These are phyloP conservation scores for Gallirallus australis DNA, from an alignment of 2,797 vertebrate species.

Conservation along the genomic window DNA sequence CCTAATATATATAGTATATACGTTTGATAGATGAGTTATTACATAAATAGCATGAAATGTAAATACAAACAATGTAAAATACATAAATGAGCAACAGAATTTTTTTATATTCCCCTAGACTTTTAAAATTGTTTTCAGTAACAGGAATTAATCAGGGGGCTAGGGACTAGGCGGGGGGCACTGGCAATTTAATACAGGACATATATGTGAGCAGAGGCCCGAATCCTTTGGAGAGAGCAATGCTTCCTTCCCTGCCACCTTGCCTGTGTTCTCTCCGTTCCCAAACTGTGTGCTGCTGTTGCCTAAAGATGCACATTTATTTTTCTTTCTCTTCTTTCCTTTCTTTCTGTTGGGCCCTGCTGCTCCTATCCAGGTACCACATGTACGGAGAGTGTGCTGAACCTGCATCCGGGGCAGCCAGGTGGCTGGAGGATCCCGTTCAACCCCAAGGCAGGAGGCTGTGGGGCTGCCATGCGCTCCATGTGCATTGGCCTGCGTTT, in stretches of 20 bases:
- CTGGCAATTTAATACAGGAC: neutral
- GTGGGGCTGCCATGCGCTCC: constrained; percentile 85
- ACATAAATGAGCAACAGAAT: neutral
- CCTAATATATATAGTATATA: neutral
- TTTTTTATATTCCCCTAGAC: neutral
- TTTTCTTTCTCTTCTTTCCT: neutral
- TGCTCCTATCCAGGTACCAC: constrained; percentile 40
- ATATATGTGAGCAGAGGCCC: accelerated
- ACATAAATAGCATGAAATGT: neutral
- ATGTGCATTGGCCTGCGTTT: constrained; percentile 87
- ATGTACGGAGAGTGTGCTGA: neutral
- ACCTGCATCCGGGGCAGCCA: neutral
- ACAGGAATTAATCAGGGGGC: neutral
- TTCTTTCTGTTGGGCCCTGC: neutral
- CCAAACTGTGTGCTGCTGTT: neutral
- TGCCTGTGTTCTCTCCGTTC: neutral
- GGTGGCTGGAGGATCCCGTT: constrained; percentile 78
- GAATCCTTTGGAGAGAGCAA: accelerated
- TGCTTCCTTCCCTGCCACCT: neutral
- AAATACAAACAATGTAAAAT: neutral
- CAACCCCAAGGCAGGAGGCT: constrained; percentile 73
- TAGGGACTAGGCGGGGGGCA: neutral
- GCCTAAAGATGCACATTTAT: neutral
- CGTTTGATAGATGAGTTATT: neutral
- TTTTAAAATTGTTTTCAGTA: neutral